These are phyloP conservation scores for Drosophila flavopinicola DNA, from an alignment of 2,888 invertebrate species.

Conservation along the genomic window DNA sequence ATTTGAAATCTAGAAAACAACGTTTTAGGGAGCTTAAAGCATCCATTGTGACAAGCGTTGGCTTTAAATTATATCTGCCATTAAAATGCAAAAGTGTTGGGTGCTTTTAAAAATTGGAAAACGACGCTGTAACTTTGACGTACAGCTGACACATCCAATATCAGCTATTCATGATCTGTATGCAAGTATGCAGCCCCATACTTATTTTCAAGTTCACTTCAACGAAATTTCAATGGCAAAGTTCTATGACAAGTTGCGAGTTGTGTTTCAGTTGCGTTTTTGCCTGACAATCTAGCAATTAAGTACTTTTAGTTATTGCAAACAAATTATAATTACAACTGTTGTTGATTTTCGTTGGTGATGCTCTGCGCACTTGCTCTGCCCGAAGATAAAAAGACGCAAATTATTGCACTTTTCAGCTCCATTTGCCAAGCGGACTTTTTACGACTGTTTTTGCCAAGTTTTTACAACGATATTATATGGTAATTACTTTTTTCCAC, in stretches of 20 bases:
- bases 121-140: not conserved
- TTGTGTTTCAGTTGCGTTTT: constrained; percentile 4
- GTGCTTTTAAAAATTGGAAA: too few species aligned
- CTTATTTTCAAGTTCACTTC: not conserved
- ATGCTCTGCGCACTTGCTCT: constrained; percentile 26
- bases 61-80: too few species aligned
- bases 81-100: too few species aligned
- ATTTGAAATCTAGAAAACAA: too few species aligned
- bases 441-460: constrained; percentile 45
- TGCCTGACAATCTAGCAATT: constrained; percentile 27
- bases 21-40: too few species aligned
- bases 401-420: constrained; percentile 57
- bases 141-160: not conserved
- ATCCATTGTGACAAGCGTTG: too few species aligned
- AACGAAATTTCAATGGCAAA: constrained; percentile 25
- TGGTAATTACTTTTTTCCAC: constrained; percentile 47
- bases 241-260: constrained; percentile 11
- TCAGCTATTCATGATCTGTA: not conserved
- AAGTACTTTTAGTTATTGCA: constrained; percentile 38
- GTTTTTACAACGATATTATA: constrained; percentile 38
- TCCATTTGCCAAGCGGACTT: constrained; percentile 32
- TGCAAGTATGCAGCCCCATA: not conserved
- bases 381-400: constrained; percentile 48
- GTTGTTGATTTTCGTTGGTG: constrained; percentile 21
- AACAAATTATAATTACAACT: constrained; percentile 45